Conservation (phyloP, 2,888 invertebrate genomes). For the Nymphalis urticae region DNA sequence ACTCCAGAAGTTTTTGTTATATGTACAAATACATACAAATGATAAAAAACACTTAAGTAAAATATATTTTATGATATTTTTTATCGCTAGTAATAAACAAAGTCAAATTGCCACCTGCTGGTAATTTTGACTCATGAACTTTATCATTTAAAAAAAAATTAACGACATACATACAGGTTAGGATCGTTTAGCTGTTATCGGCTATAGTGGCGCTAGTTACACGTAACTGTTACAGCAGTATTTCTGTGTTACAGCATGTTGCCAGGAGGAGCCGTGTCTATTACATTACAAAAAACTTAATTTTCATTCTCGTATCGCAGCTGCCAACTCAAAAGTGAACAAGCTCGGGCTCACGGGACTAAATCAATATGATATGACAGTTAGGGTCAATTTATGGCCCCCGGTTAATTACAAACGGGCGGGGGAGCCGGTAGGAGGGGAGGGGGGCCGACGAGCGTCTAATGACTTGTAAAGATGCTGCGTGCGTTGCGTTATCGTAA, state of each 20-base stretch:
- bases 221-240: too few relatives aligned
- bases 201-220: too few relatives aligned
- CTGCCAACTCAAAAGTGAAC: slow-evolving; percentile 50
- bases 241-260: not conserved
- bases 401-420: slow-evolving; percentile 80
- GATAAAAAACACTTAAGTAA: too few relatives aligned
- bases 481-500: slow-evolving; percentile 40
- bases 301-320: slow-evolving; percentile 46
- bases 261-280: not conserved
- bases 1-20: too few relatives aligned
- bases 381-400: slow-evolving; percentile 81
- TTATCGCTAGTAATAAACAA: too few relatives aligned
- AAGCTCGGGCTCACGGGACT: slow-evolving; percentile 64
- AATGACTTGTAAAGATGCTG: slow-evolving; percentile 79
- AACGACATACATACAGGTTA: too few relatives aligned
- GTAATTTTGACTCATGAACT: too few relatives aligned
- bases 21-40: too few relatives aligned
- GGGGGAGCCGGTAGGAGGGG: slow-evolving; percentile 48
- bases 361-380: slow-evolving; percentile 83
- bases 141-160: too few relatives aligned
- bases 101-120: too few relatives aligned
- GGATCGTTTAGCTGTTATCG: too few relatives aligned
- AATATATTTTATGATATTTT: too few relatives aligned
- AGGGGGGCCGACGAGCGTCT: slow-evolving; percentile 54
- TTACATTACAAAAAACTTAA: slow-evolving; percentile 30